Base-by-base conservation (phyloP, 2,113 vertebrate species). In the Piaya cayana region DNA sequence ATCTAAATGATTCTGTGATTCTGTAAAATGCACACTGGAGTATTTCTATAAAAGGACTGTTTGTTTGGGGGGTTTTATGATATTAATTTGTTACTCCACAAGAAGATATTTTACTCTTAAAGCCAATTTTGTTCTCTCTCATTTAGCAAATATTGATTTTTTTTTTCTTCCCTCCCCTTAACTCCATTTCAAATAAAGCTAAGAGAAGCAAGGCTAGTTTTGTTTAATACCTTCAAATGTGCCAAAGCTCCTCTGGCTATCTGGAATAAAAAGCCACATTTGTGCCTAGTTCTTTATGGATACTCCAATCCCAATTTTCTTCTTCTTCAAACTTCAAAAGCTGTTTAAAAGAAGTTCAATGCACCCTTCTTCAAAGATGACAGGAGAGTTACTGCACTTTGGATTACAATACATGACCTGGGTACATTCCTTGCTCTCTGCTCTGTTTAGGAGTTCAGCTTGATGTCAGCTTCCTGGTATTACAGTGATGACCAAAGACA, bases 261-360 rank as follows among this genome's bases (percentile, higher is more conserved):
- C 91, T 94, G 62, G 58, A 96, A 97, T 91, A 85, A 97, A 95
- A 96, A 86, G 60, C 45, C 72, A 88, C 63, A 95, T 34, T 13
- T 88, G 26, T 83, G 81, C 88, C 63, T 82, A 88, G 47, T 27
- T 79, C 84, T 89, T 96, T 93, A 89, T 88, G 53, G 60, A 60
- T 95, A 90, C 84, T 83, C 82, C 52, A 82, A 65, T 59, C 22
- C 23, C 3, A 82, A 62, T 50, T 82, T 62, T 81, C 14, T 68
- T 88, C 36, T 74, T 82, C 67, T 90, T 74, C 82, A 90, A 78
- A 90, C 34, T 82, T 93, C 50, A 87, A 49, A 23, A 93, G 88
- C 56, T 88, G 39, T 78, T 90, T 92, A 69, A 90, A 94, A 88
- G 47, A 91, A 71, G 65, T 78, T 77, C 75, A 75, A 69, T 64